phyloP scores from a whole-genome alignment of 2,113 vertebrate species.

The Phaethornis superciliosus region DNA sequence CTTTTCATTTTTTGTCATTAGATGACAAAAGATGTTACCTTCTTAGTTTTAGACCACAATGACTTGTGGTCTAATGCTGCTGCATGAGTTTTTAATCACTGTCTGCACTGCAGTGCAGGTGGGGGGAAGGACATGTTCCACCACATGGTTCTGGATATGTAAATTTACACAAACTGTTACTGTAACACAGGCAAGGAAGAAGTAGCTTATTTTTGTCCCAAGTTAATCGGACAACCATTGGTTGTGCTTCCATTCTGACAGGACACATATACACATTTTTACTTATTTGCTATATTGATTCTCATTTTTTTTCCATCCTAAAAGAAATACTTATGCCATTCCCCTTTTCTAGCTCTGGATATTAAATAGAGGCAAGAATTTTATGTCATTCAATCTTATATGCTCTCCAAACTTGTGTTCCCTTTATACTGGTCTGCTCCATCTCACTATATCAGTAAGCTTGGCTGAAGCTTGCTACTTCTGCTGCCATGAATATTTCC shows the following conservation, averaged over 20 bases:
- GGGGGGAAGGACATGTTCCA: not conserved
- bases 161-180: not conserved
- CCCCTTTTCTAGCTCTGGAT: not conserved
- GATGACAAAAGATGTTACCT: not conserved
- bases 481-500: not conserved
- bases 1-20: not conserved
- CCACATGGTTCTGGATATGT: fast-evolving
- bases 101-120: not conserved
- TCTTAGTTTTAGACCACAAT: not conserved
- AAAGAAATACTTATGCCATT: not conserved
- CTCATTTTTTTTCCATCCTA: not conserved
- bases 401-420: not conserved
- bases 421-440: not conserved
- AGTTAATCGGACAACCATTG: not conserved
- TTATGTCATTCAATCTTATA: not conserved
- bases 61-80: not conserved
- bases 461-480: not conserved
- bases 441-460: not conserved
- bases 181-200: not conserved
- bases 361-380: not conserved
- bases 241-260: not conserved
- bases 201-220: not conserved
- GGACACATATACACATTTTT: not conserved
- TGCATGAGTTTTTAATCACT: not conserved
- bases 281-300: not conserved